Percentiles rank a stretch among this genome's conserved stretches.
phyloP scores from a whole-genome alignment of 2,113 vertebrate genomes.

The Loxodonta africana region DNA sequence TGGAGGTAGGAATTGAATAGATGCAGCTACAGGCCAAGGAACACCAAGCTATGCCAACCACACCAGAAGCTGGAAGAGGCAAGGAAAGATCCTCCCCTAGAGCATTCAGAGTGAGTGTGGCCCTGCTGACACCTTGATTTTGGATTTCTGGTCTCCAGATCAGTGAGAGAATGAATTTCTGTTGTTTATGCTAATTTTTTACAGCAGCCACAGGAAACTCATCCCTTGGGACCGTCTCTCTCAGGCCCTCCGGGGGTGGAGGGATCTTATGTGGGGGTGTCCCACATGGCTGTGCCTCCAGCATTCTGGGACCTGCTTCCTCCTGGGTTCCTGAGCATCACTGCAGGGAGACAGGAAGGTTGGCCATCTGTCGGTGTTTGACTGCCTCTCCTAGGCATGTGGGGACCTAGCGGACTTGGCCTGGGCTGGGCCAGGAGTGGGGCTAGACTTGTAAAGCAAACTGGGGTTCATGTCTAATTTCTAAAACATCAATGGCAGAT shows the following conservation, averaged over 20 bases:
- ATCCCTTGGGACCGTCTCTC: too few species aligned
- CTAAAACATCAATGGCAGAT: not conserved
- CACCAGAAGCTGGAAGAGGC: too few species aligned
- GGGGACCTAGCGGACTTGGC: too few species aligned
- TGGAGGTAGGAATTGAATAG: not conserved
- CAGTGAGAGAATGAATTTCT: too few species aligned
- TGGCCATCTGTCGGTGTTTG: not conserved
- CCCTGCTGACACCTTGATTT: too few species aligned
- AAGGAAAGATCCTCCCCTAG: too few species aligned
- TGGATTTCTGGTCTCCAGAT: too few species aligned
- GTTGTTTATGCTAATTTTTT: too few species aligned
- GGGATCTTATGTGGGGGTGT: not conserved
- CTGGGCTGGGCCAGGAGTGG: not conserved
- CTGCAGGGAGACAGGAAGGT: not conserved
- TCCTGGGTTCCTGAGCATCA: not conserved
- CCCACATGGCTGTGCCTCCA: not conserved
- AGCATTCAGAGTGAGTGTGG: too few species aligned
- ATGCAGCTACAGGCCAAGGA: not conserved
- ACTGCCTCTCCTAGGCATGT: too few species aligned
- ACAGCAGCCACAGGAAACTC: too few species aligned
- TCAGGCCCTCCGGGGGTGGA: not conserved
- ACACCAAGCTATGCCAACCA: too few species aligned
- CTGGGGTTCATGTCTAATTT: not conserved
- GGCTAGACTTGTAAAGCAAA: not conserved
- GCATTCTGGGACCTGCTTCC: not conserved